Percentiles rank a stretch among this genome's conserved stretches.
These are phyloP conservation scores for Drosophila biarmipes DNA, from an alignment of 1,140 invertebrate species.

Conservation along the genomic window DNA sequence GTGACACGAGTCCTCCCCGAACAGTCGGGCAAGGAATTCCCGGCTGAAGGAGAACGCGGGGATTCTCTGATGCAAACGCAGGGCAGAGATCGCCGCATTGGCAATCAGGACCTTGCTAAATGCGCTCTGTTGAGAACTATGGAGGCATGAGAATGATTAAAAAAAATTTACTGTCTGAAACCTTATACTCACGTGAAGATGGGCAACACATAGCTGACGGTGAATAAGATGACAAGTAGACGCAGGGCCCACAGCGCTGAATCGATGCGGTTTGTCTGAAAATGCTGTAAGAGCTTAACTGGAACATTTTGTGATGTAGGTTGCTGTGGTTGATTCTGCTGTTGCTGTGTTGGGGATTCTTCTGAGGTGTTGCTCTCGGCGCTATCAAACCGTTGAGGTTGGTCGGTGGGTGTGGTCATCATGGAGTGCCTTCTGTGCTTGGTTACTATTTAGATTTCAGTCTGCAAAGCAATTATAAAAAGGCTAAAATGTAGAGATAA, in stretches of 20 bases:
- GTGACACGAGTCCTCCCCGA: slow-evolving; percentile 97
- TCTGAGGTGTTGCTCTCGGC: slow-evolving; percentile 44
- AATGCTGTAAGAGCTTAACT: slow-evolving; percentile 88
- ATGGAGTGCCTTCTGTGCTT: slow-evolving; percentile 36
- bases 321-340: slow-evolving; percentile 43
- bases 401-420: slow-evolving; percentile 63
- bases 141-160: slow-evolving; percentile 66
- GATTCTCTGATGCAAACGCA: slow-evolving; percentile 96
- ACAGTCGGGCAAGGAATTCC: slow-evolving; percentile 91
- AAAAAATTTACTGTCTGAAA: background rate
- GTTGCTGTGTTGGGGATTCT: slow-evolving; percentile 45
- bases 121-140: slow-evolving; percentile 91
- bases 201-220: slow-evolving; percentile 93
- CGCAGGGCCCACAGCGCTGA: slow-evolving; percentile 93
- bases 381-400: slow-evolving; percentile 50
- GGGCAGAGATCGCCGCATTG: slow-evolving; percentile 96
- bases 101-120: slow-evolving; percentile 96
- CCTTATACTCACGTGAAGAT: slow-evolving; percentile 91
- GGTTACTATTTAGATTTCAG: slow-evolving; percentile 14
- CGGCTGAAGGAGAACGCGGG: slow-evolving; percentile 91
- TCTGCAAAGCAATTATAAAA: slow-evolving; percentile 33
- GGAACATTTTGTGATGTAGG: slow-evolving; percentile 84
- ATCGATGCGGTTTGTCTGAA: slow-evolving; percentile 93
- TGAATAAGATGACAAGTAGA: slow-evolving; percentile 92
- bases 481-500: slow-evolving; percentile 1